phyloP scores from a whole-genome alignment of 2,888 invertebrate species.

The Leptopilina myrica region DNA sequence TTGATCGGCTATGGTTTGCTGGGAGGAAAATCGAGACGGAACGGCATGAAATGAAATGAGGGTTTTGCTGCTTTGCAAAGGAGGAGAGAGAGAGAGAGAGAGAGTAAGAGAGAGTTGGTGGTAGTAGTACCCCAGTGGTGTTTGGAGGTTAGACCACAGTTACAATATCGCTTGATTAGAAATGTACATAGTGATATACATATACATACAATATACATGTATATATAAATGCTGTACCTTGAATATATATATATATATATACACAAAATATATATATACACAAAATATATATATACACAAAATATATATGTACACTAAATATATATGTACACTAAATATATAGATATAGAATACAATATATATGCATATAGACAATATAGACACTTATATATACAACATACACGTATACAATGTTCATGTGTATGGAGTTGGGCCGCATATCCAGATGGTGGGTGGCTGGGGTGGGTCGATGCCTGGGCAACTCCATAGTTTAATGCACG shows the following conservation, averaged over 20 bases:
- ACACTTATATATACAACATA: not conserved
- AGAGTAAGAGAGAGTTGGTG: too few relatives aligned
- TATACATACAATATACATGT: too few relatives aligned
- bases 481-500: constrained; percentile 76
- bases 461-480: constrained; percentile 73
- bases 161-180: constrained; percentile 78
- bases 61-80: constrained; percentile 54
- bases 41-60: constrained; percentile 46
- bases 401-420: too few relatives aligned
- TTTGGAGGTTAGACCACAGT: constrained; percentile 77
- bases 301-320: constrained; percentile 13
- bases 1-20: constrained; percentile 57
- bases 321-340: constrained; percentile 48
- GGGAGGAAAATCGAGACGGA: constrained; percentile 33
- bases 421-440: constrained; percentile 68
- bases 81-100: constrained; percentile 31
- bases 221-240: too few relatives aligned
- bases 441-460: constrained; percentile 72
- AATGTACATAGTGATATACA: constrained; percentile 74
- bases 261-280: too few relatives aligned
- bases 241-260: too few relatives aligned
- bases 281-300: too few relatives aligned
- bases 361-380: constrained; percentile 60
- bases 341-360: too few relatives aligned
- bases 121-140: constrained; percentile 71